Conservation (phyloP, 2,888 invertebrate genomes). For the Parapristionchus giblindavisi region DNA sequence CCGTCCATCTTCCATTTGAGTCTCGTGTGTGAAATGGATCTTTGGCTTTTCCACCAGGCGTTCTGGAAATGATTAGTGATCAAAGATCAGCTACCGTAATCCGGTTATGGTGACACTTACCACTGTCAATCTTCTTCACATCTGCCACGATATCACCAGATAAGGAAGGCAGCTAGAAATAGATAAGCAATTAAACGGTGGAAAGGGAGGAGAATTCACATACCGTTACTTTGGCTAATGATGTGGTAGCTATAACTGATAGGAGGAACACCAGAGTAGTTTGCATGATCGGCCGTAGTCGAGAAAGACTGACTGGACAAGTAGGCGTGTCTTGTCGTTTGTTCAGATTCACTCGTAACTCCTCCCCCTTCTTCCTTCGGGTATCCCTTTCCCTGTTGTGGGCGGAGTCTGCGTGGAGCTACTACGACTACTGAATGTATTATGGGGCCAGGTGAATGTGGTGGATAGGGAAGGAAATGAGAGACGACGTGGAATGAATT, state of each 20-base stretch:
- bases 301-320: too few species aligned
- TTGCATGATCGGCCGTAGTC: too few species aligned
- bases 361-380: too few species aligned
- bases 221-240: too few species aligned
- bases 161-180: background rate
- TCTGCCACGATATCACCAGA: background rate
- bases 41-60: slow-evolving; percentile 9
- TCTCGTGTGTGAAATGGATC: slow-evolving; percentile 1
- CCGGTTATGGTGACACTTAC: background rate
- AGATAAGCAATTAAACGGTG: background rate
- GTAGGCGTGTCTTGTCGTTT: too few species aligned
- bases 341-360: too few species aligned
- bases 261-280: background rate
- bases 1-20: background rate
- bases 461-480: background rate
- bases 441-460: background rate
- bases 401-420: background rate
- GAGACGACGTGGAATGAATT: background rate
- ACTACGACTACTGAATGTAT: too few species aligned
- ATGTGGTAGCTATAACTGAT: background rate
- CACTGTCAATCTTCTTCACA: background rate
- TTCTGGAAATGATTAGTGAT: slow-evolving; percentile 10
- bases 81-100: slow-evolving; percentile 2
- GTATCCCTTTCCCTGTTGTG: background rate
- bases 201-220: background rate